phyloP scores from a whole-genome alignment of 2,888 invertebrate species.

The Leucophora obtusa region DNA sequence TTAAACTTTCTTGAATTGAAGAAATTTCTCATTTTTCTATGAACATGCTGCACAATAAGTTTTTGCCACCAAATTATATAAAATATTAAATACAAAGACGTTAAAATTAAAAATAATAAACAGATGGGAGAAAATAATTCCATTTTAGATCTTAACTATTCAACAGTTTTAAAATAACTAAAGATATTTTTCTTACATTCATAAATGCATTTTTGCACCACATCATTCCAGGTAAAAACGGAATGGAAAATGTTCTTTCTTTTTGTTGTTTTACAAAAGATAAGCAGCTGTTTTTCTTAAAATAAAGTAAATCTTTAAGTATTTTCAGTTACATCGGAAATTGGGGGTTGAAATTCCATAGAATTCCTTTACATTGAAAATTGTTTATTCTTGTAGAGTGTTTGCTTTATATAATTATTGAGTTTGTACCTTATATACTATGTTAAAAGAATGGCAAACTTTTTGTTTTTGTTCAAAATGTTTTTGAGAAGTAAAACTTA shows the following conservation, averaged over 20 bases:
- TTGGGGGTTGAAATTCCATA: too few species aligned
- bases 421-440: too few species aligned
- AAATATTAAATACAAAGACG: not conserved
- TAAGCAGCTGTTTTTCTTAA: too few species aligned
- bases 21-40: not conserved
- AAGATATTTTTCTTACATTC: not conserved
- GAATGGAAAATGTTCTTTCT: too few species aligned
- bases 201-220: not conserved
- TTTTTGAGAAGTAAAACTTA: too few species aligned
- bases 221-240: not conserved
- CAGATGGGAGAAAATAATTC: not conserved
- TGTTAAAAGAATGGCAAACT: too few species aligned
- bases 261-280: too few species aligned
- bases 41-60: not conserved
- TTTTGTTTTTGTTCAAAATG: too few species aligned
- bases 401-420: too few species aligned
- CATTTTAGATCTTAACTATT: not conserved
- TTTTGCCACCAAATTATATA: slow-evolving; percentile 17
- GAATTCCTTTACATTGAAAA: not conserved
- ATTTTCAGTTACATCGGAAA: too few species aligned
- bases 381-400: not conserved
- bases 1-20: slow-evolving; percentile 17
- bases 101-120: not conserved
- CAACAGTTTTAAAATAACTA: not conserved
- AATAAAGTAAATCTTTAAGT: too few species aligned